Percentiles rank a stretch among this genome's conserved stretches.
These are phyloP conservation scores for Cryptoblepharus egeriae DNA, from an alignment of 2,797 vertebrate species.

Conservation along the genomic window DNA sequence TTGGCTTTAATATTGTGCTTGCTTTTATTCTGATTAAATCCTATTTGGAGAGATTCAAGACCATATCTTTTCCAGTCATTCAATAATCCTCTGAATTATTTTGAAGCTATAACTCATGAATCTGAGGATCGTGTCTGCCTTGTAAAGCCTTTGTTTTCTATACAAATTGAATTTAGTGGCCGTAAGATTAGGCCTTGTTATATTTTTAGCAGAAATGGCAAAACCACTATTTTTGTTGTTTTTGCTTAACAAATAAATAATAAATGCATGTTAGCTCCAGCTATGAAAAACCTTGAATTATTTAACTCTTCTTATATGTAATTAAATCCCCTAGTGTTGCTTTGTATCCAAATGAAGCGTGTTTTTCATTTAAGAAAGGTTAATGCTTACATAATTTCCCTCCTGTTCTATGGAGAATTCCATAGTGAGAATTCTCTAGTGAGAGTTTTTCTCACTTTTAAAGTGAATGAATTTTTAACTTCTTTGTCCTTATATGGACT, in stretches of 20 bases:
- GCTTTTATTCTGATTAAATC: not conserved
- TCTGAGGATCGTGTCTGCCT: no score
- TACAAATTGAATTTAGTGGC: not conserved
- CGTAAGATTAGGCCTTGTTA: not conserved
- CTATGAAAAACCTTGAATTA: conserved; percentile 26
- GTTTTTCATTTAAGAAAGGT: not conserved
- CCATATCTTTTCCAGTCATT: not conserved
- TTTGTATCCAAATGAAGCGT: conserved; percentile 18
- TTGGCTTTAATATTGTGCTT: not conserved
- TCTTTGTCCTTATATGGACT: not conserved
- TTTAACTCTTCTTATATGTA: not conserved
- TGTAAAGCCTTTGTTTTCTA: not conserved
- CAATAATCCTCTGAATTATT: not conserved
- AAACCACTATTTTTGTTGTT: not conserved
- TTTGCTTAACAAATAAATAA: conserved; percentile 31
- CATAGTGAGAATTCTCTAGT: no score
- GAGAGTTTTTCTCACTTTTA: not conserved
- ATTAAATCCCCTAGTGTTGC: not conserved
- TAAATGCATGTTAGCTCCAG: not conserved
- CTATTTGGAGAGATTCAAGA: not conserved
- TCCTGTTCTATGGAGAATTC: conserved; percentile 10
- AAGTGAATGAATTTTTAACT: conserved; percentile 31
- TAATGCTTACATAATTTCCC: conserved; percentile 19
- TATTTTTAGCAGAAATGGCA: not conserved
- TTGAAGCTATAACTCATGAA: not conserved